Evolutionary conservation across 2,888 invertebrate genomes (phyloP), one percentile per base, ranked within the genome.

Genomic region (Ischnus inquisitorius): DNA sequence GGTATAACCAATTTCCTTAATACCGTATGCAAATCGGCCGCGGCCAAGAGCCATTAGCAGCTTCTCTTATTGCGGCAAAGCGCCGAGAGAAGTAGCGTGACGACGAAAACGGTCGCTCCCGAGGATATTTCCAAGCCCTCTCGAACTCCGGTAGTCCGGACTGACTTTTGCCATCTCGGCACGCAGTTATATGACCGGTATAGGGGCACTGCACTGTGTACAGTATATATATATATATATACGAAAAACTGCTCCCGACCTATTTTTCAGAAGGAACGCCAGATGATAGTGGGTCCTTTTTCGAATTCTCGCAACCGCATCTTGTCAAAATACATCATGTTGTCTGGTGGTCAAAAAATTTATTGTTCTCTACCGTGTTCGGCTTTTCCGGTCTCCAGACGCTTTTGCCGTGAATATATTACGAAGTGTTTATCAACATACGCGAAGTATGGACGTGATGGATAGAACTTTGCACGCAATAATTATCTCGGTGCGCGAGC

Each of bases 11-110:
- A 90, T 90, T 89, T 90, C 86, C 88, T 88, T 90, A 90, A 91
- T 91, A 88, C 88, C 84, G 88, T 91, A 91, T 90, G 91, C 91
- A 91, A 92, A 92, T 91, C 87, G 87, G 77, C 85, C 85, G 68
- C 72, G 25, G 48, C 78, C 69, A 43, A 67, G 25, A 64, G 82
- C 87, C 87, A 90, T 90, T 90, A 90, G 87, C 74, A 87, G 87
- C 88, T 88, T 88, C 87, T 88, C 88, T 90, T 88, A 88, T 89
- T 89, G 88, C 83, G 88, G 88, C 88, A 84, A 89, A 83, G 57
- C 67, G 68, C 72, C 62, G 25, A 54, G 68, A 71, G 46, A 28
- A 83, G 57, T 41, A 64, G 64, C 46, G 64, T 54, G 72, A 67
- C 65, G 57, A 65, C 34, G 65, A 46, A 22, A 65, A 64, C 75